A percentile compares a stretch with the other conserved stretches of the same genome.
These are phyloP conservation scores for Jaculus jaculus DNA, from an alignment of 2,113 vertebrate species.

Conservation along the genomic window DNA sequence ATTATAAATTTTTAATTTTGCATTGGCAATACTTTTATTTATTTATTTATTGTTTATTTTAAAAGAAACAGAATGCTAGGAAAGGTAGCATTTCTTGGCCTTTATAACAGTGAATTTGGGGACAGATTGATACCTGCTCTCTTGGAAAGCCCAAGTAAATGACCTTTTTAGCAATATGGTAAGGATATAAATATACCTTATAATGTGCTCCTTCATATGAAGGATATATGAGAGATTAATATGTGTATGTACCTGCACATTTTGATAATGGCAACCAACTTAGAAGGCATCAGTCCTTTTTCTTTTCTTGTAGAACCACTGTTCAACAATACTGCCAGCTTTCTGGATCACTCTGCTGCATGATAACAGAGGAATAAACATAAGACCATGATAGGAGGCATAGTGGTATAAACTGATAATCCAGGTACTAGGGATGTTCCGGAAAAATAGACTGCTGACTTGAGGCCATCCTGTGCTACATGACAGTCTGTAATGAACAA, in stretches of 20 bases:
- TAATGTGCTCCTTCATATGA: background rate
- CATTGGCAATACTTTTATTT: background rate
- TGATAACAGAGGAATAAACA: background rate
- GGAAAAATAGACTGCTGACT: background rate
- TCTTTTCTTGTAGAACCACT: background rate
- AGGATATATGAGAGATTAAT: background rate
- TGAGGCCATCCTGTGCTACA: background rate
- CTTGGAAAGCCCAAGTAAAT: background rate
- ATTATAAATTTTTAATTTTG: conserved; percentile 26
- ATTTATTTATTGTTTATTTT: background rate
- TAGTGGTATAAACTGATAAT: background rate
- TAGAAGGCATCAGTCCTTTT: background rate
- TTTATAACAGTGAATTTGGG: background rate
- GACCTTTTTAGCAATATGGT: background rate
- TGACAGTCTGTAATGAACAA: too few species aligned
- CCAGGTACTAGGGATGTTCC: background rate
- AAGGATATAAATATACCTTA: background rate
- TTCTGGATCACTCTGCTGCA: background rate
- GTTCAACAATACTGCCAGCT: background rate
- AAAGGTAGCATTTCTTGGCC: background rate
- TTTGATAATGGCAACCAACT: background rate
- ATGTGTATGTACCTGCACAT: background rate
- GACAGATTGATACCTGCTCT: background rate
- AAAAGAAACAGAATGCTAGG: background rate
- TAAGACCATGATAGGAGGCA: background rate